These are phyloP conservation scores for Crenuchus spilurus DNA, from an alignment of 2,797 vertebrate species.

Conservation along the genomic window DNA sequence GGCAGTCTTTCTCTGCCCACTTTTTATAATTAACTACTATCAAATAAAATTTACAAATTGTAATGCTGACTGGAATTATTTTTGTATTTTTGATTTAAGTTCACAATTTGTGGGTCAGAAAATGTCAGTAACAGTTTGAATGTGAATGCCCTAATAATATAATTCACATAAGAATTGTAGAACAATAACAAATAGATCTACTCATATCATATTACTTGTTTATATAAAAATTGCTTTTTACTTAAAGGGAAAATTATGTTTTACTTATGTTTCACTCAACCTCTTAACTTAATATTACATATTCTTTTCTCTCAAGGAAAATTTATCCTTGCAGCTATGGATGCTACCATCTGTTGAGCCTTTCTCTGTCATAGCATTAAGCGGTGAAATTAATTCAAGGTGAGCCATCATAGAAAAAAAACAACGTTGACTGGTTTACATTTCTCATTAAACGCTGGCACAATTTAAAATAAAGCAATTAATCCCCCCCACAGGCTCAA, in stretches of 20 bases:
- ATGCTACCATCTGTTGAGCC: neutral
- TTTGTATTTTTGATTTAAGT: neutral
- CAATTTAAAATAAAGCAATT: conserved; percentile 59
- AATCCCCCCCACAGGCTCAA: conserved; percentile 54
- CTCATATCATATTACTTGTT: no score
- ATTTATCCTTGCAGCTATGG: neutral
- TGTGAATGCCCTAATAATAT: no score
- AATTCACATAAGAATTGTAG: no score
- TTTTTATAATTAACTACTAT: no score
- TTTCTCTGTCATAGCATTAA: neutral
- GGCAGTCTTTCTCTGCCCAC: no score
- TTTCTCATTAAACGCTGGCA: conserved; percentile 57
- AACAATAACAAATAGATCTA: no score
- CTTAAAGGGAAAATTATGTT: no score
- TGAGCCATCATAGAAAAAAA: conserved; percentile 24
- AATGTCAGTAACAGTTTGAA: no score
- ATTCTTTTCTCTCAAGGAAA: conserved; percentile 7
- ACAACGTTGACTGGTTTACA: conserved; percentile 20
- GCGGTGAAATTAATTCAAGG: conserved; percentile 25
- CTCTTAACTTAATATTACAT: no score
- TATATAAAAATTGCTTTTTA: no score
- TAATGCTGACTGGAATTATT: neutral
- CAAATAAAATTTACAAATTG: neutral
- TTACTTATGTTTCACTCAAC: no score
- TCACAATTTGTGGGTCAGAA: no score